These are phyloP conservation scores for Alviniconcha marisindica DNA, from an alignment of 1,140 invertebrate genomes.

Conservation along the genomic window DNA sequence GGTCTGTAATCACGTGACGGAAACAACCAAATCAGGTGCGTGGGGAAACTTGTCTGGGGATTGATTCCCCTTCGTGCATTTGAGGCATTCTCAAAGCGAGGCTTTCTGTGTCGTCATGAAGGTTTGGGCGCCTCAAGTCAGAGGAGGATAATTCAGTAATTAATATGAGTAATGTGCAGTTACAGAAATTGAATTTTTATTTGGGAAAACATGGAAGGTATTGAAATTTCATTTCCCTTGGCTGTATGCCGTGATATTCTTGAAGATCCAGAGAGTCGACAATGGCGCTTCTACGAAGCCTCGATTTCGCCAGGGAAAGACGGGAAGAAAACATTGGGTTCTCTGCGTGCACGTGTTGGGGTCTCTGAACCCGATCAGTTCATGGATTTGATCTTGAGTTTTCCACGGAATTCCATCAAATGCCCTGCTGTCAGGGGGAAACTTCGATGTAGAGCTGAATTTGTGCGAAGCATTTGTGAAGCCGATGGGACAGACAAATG, in stretches of 20 bases:
- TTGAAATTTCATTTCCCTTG: slow-evolving; percentile 3
- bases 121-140: not conserved
- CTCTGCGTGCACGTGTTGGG: not conserved
- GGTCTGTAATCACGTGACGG: too few relatives aligned
- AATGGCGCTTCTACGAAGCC: slow-evolving; percentile 3
- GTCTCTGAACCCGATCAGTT: not conserved
- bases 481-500: too few relatives aligned
- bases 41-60: not conserved
- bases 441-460: not conserved
- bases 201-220: not conserved
- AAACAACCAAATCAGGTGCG: too few relatives aligned
- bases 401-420: not conserved
- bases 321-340: slow-evolving; percentile 7
- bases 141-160: not conserved
- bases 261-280: not conserved
- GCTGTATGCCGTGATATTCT: slow-evolving; percentile 1
- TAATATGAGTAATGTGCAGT: too few relatives aligned
- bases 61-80: not conserved
- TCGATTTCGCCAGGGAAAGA: slow-evolving; percentile 21
- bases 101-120: not conserved
- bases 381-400: not conserved
- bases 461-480: not conserved
- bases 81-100: slow-evolving; percentile 1
- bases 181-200: too few relatives aligned
- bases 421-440: not conserved